These are phyloP conservation scores for Dasyornis broadbenti DNA, from an alignment of 2,113 vertebrate genomes.

Conservation along the genomic window DNA sequence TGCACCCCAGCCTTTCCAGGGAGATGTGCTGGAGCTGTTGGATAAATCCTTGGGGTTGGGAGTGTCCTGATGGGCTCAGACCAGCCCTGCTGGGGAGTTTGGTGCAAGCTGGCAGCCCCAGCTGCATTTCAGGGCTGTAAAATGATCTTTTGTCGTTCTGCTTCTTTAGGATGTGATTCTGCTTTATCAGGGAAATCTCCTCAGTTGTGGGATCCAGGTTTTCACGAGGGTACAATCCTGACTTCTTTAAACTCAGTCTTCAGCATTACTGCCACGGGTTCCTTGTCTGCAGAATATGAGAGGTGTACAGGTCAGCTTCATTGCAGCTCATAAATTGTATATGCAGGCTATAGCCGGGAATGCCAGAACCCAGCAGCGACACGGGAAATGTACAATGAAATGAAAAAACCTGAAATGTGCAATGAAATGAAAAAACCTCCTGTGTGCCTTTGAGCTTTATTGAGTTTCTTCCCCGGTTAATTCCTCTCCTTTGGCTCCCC, in stretches of 20 bases:
- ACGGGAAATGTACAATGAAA: not conserved
- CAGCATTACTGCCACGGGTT: not conserved
- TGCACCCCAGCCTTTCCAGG: not conserved
- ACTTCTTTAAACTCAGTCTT: not conserved
- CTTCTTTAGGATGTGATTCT: not conserved
- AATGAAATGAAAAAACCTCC: not conserved
- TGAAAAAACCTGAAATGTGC: not conserved
- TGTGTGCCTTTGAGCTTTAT: not conserved
- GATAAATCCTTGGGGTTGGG: not conserved
- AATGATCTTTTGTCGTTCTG: not conserved
- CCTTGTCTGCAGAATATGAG: not conserved
- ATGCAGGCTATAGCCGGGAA: not conserved
- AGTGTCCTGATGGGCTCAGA: not conserved
- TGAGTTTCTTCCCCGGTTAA: not conserved
- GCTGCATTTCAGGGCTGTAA: not conserved
- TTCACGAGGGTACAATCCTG: not conserved
- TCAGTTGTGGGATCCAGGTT: not conserved
- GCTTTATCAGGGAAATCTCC: not conserved
- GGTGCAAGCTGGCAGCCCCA: not conserved
- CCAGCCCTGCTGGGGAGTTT: not conserved
- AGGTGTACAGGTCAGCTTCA: not conserved
- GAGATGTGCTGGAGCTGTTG: too few species aligned
- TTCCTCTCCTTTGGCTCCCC: not conserved
- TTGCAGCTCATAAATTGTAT: not conserved
- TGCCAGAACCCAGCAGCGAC: not conserved